Base-by-base conservation (phyloP, 2,797 vertebrate species). In the Melanotaenia parkinsoni region DNA sequence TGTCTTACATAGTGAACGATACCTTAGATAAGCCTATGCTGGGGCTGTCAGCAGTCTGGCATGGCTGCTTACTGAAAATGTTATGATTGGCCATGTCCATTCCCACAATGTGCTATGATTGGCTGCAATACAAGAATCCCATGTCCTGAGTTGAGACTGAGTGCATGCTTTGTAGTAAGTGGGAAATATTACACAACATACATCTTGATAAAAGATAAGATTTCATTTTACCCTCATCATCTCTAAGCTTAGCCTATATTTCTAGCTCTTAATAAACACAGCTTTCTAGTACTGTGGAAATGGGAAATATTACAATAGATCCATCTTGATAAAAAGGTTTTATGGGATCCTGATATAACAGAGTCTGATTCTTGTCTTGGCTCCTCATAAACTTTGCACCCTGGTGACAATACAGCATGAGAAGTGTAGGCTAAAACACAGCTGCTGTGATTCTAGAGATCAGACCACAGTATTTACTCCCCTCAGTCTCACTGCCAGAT, bases 31-130 rank as follows among this genome's bases (percentile, higher is more conserved):
- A 75, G 81, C 35, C 59, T 67, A 35, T 58, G 33, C 64, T 54
- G 77, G 63, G 62, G 72, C 79, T 86, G 70, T 89, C 78, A 72
- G 79, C 35, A 28, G 72, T 82, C 60, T 78, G 75, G 72, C 75
- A 86, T 58, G 63, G 63, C 65, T 75, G 65, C 84, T 80, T 58
- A 26, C 63, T 53, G 63, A 82, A 88, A 86, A 76, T 84, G 82
- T 91, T 88, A 79, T 86, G 86, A 90, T 92, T 91, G 85, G 81
- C 83, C 68, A 65, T 37, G 76, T 86, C 78, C 63, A 68, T 80
- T 83, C 85, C 74, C 74, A 76, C 77, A 85, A 77, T 89, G 70
- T 87, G 82, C 84, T 92, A 83, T 89, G 83, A 91, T 87, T 91
- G 87, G 89, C 89, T 38, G 61, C 4, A 22, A 35, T 70, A 76